Evolutionary conservation across 2,888 invertebrate species (phyloP), one percentile per base, ranked within the genome.

Genomic region (Tipula helvola): DNA sequence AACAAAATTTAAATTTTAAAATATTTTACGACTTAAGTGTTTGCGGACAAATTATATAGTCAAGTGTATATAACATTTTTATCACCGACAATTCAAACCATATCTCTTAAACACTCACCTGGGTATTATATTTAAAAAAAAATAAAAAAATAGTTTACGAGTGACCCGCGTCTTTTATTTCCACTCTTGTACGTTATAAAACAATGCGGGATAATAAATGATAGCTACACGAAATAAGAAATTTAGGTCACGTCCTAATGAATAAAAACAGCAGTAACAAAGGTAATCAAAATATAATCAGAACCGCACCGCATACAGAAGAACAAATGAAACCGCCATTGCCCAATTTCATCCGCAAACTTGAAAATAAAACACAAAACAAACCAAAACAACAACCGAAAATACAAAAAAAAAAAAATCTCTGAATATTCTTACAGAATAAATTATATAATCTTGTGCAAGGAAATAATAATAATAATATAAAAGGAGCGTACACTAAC

Each of bases 281-380:
- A 71, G 71, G 71, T 71, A 71, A 71, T 71, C 71, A 71, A 71
- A 71, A 71, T 71, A 71, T 71, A 71, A 71, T 71, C 71, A 71
- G 71, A 71, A 71, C 71, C 71, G 10, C 28, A 71, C 28, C 28
- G 28, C 28, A 28, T 28, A 28, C 18, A 57, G 2, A 71, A 71
- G 71, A 71, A 71, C 28, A 71, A 71, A 71, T 10, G 71, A 71
- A 71, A 71, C 71, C 71, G 28, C 71, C 28, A 13, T 52, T 8
- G 28, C 4, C 71, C 71, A 4, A 28, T 28, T 28, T 2, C 52
- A 52, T 13, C 12, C 18, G 52, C 18, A 71, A 28, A 2, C 57
- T 57, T 18, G 57, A 18, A 12, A 18, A 57, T 5, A 5, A 71
- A n/a, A 28, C 52, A 52, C 52, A 71, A 71, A 71, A 28, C 28